These are phyloP conservation scores for Caenorhabditis angaria DNA, from an alignment of 2,888 invertebrate species.

Conservation along the genomic window DNA sequence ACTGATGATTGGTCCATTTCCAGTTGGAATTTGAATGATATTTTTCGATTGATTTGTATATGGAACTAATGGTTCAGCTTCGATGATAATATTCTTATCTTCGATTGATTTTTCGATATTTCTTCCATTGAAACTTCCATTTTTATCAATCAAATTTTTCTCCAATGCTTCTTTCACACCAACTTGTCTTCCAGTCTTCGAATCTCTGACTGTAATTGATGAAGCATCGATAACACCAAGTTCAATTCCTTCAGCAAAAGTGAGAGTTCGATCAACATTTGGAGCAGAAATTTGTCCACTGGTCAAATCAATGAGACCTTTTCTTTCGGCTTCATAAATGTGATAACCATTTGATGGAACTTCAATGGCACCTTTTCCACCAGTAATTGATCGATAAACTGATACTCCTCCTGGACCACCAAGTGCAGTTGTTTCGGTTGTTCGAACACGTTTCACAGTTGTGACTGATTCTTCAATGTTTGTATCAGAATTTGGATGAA, in stretches of 20 bases:
- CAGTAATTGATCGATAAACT: slow-evolving; percentile 72
- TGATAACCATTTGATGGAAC: slow-evolving; percentile 86
- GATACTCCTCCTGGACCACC: slow-evolving; percentile 67
- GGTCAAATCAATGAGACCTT: slow-evolving; percentile 83
- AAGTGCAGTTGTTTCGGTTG: slow-evolving; percentile 71
- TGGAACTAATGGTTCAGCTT: slow-evolving; percentile 64
- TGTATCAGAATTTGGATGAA: slow-evolving; percentile 61
- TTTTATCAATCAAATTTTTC: slow-evolving; percentile 77
- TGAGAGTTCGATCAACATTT: slow-evolving; percentile 84
- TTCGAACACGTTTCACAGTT: slow-evolving; percentile 70
- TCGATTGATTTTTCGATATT: slow-evolving; percentile 69
- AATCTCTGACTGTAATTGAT: slow-evolving; percentile 84
- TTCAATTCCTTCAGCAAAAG: slow-evolving; percentile 81
- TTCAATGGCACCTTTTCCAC: slow-evolving; percentile 76
- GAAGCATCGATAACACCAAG: slow-evolving; percentile 80
- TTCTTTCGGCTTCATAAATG: slow-evolving; percentile 84
- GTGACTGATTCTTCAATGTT: slow-evolving; percentile 71
- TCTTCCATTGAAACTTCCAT: slow-evolving; percentile 61
- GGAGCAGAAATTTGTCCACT: slow-evolving; percentile 87
- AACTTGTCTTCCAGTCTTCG: slow-evolving; percentile 82
- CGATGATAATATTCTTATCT: slow-evolving; percentile 59
- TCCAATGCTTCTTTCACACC: slow-evolving; percentile 86
- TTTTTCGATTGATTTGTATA: slow-evolving; percentile 60
- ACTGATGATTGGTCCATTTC: slow-evolving; percentile 67
- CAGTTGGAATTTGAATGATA: slow-evolving; percentile 70